A percentile compares a stretch with the other conserved stretches of the same genome.
Evolutionary conservation across 2,797 vertebrate species (phyloP).

Genomic region (Hypotaenidia philippensis): DNA sequence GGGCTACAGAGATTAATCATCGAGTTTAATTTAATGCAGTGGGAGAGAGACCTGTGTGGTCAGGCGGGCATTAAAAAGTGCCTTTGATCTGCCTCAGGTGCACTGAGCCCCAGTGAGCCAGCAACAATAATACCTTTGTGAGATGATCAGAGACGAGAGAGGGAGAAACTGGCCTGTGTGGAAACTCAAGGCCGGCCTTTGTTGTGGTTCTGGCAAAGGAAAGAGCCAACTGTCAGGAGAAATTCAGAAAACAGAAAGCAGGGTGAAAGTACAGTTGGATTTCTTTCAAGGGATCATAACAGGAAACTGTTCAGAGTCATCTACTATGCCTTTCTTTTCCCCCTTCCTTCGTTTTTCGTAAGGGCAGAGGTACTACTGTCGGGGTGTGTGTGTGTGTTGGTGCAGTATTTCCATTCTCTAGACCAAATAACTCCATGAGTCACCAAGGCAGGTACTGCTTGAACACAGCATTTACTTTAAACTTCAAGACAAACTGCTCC

Average conservation of each 20-base stretch:
- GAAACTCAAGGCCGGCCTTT: conserved; percentile 81
- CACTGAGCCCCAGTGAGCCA: conserved; percentile 61
- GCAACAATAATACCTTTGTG: conserved; percentile 86
- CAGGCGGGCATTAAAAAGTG: conserved; percentile 71
- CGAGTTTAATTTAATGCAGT: conserved; percentile 80
- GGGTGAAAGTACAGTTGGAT: conserved; percentile 56
- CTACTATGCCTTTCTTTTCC: conserved; percentile 28
- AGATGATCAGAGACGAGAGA: conserved; percentile 73
- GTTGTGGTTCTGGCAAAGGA: conserved; percentile 83
- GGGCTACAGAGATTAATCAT: conserved; percentile 81
- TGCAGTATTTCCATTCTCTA: background rate
- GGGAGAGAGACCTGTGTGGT: conserved; percentile 81
- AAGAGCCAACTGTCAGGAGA: conserved; percentile 79
- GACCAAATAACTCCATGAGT: background rate
- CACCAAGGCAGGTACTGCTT: background rate
- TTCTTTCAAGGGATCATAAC: conserved; percentile 69
- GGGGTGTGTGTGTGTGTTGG: background rate
- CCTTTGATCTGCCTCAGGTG: conserved; percentile 81
- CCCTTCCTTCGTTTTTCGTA: background rate
- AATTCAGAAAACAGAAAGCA: conserved; percentile 78
- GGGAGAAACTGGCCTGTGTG: conserved; percentile 71
- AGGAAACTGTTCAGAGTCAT: conserved; percentile 70
- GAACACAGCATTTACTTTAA: background rate
- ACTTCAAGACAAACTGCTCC: conserved; percentile 32
- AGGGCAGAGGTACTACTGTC: background rate